phyloP scores from a whole-genome alignment of 2,888 invertebrate genomes.

The Epiblema foenella region DNA sequence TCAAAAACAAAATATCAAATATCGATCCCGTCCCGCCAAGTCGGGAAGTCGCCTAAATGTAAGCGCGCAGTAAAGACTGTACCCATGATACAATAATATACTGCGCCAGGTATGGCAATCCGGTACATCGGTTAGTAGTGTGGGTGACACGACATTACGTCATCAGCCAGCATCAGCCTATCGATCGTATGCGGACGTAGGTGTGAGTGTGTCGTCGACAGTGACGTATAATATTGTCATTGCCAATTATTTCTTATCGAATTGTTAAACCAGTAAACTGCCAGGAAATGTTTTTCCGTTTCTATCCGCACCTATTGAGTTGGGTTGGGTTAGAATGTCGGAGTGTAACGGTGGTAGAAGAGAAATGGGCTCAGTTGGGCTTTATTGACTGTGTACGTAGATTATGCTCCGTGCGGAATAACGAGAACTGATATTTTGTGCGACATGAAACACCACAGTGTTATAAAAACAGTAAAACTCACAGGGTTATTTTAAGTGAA shows the following conservation, averaged over 20 bases:
- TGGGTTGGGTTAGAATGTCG: slow-evolving; percentile 14
- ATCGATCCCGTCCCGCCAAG: too few relatives aligned
- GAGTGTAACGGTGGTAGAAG: slow-evolving; percentile 25
- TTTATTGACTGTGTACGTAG: slow-evolving; percentile 33
- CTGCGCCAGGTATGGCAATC: too few relatives aligned
- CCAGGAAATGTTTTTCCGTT: neutral
- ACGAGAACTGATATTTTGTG: slow-evolving; percentile 42
- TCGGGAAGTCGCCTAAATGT: too few relatives aligned
- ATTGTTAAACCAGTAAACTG: neutral
- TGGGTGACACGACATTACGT: too few relatives aligned
- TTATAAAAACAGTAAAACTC: slow-evolving; percentile 3
- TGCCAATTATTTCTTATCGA: neutral
- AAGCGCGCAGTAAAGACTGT: too few relatives aligned
- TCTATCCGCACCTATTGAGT: slow-evolving; percentile 20
- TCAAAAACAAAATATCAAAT: too few relatives aligned
- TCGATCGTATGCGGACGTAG: too few relatives aligned
- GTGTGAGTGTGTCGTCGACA: too few relatives aligned
- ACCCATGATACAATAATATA: too few relatives aligned
- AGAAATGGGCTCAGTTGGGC: slow-evolving; percentile 31
- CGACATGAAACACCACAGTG: slow-evolving; percentile 25
- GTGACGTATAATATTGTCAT: too few relatives aligned
- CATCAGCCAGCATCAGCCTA: too few relatives aligned
- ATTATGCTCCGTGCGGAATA: slow-evolving; percentile 33
- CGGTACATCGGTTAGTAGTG: too few relatives aligned
- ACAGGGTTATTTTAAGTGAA: neutral